Base-by-base conservation (phyloP, 1,140 invertebrate genomes). In the Papilio helenus region DNA sequence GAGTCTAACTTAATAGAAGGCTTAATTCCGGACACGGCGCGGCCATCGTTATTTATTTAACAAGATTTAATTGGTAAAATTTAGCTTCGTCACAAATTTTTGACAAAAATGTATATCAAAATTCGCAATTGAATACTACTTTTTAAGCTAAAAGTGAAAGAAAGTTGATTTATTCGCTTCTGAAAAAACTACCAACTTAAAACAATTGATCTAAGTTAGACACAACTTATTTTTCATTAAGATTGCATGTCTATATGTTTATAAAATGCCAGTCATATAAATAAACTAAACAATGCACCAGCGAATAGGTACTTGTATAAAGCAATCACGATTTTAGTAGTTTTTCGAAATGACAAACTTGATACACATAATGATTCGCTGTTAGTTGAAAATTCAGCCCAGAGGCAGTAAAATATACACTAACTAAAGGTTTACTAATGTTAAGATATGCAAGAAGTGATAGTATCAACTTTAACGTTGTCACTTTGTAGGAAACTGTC, bases 61-160 rank as follows among this genome's bases (percentile, higher is more conserved):
- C 61, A 16, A 72, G 68, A 72, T 79, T 79, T 79, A 79, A 72
- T 79, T 79, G 42, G 72, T 26, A 74, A 74, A 74, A 74, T 74
- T 74, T 74, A 74, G 44, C 44, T 49, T 51, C 44, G 72, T 74
- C 44, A 74, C 72, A 74, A 16, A 2, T 23, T 20, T 72, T 9
- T 49, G 12, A 14, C 26, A 29, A 68, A 68, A 68, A 68, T 34
- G 34, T 65, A 61, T 26, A 61, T 12, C 23, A 29, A 26, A 58
- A 20, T 58, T 58, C 9, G n/a, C 7, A 55, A 55, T 55, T 55
- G 5, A n/a, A 2, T 55, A 55, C 1, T 55, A 55, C 12, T 46
- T 46, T 46, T 46, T 0, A 46, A 46, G 44, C 34, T 39, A 39
- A 39, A 8, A 39, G 34, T 39, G 7, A 39, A 39, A 39, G 29